Evolutionary conservation across 2,113 vertebrate species (phyloP).

Genomic region (Caracal caracal): DNA sequence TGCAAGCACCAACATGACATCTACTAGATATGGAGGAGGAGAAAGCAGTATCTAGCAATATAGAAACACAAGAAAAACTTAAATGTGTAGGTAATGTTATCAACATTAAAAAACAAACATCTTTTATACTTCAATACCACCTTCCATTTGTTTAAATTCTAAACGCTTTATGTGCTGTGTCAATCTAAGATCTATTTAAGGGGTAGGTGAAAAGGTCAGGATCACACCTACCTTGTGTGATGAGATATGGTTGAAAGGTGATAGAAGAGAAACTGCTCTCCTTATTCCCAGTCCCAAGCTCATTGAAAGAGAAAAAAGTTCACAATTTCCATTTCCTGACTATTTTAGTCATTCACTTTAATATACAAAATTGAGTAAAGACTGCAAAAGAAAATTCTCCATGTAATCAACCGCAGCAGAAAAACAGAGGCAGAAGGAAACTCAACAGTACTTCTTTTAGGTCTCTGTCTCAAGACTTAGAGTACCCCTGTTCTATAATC

Average conservation of each 20-base stretch:
- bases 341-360: conserved; percentile 18
- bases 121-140: not conserved
- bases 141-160: conserved; percentile 14
- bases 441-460: not conserved
- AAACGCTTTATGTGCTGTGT: not conserved
- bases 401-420: not conserved
- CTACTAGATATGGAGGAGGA: not conserved
- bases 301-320: conserved; percentile 31
- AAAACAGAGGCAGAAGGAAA: not conserved
- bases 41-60: not conserved
- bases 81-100: not conserved
- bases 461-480: not conserved
- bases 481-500: not conserved
- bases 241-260: not conserved
- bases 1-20: not conserved
- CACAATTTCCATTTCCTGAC: not conserved
- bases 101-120: conserved; percentile 10
- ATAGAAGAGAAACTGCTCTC: not conserved
- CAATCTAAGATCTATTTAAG: not conserved
- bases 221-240: not conserved
- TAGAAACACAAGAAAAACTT: conserved; percentile 14
- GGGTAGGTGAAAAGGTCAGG: not conserved
- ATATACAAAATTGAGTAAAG: not conserved
- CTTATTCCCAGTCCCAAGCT: not conserved
- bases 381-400: conserved; percentile 48